Evolutionary conservation across 2,888 invertebrate genomes (phyloP).

Genomic region (Meliscaeva auricollis): DNA sequence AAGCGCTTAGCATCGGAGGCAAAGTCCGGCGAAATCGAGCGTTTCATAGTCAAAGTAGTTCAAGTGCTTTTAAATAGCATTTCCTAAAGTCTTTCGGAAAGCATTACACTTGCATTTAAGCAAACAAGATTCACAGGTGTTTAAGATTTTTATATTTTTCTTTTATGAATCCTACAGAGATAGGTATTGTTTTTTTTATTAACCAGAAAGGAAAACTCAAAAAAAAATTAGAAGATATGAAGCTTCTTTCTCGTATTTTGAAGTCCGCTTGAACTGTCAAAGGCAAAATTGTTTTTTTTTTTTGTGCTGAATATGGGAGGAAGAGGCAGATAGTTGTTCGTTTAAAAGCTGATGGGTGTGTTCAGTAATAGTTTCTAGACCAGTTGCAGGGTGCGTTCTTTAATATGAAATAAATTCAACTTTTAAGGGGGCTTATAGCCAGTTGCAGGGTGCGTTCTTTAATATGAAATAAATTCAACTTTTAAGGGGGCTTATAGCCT

Average conservation of each 20-base stretch:
- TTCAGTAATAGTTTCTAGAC: neutral
- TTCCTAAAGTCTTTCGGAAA: neutral
- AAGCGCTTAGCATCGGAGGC: constrained; percentile 60
- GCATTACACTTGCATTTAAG: neutral
- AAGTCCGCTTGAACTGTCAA: neutral
- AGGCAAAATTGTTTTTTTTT: neutral
- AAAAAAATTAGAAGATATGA: too few relatives aligned
- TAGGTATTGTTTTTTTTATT: too few relatives aligned
- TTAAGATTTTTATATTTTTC: too few relatives aligned
- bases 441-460: too few relatives aligned
- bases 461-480: too few relatives aligned
- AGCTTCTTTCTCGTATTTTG: neutral
- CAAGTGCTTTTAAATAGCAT: neutral
- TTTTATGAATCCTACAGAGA: too few relatives aligned
- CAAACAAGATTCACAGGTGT: too few relatives aligned
- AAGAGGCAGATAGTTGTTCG: neutral
- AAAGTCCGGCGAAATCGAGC: constrained; percentile 34
- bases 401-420: too few relatives aligned
- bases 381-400: too few relatives aligned
- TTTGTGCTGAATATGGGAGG: neutral
- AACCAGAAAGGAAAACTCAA: too few relatives aligned
- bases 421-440: too few relatives aligned
- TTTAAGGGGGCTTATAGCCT: too few relatives aligned
- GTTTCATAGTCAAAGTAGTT: constrained; percentile 44
- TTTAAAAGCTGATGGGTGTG: neutral